Evolutionary conservation across 2,888 invertebrate species (phyloP).

Genomic region (Ernsta delagoae): DNA sequence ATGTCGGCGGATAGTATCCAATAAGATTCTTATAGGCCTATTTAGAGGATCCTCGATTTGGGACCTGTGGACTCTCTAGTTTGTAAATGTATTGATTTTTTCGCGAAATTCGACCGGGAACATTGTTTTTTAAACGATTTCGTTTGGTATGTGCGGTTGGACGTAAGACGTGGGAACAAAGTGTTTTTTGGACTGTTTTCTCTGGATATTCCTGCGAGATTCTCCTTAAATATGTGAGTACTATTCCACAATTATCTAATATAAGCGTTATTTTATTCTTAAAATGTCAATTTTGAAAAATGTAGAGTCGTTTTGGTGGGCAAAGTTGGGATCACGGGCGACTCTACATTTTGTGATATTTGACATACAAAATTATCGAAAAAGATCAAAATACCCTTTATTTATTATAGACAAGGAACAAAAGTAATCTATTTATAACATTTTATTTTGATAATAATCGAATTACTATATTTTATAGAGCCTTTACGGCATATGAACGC

Average conservation of each 20-base stretch:
- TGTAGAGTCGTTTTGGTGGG: slow-evolving; percentile 33
- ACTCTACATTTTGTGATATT: slow-evolving; percentile 4
- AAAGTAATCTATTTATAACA: slow-evolving; percentile 1
- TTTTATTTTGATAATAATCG: slow-evolving; percentile 23
- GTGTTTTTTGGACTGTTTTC: slow-evolving; percentile 33
- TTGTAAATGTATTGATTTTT: slow-evolving; percentile 57
- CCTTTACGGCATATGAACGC: neutral
- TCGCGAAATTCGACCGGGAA: slow-evolving; percentile 46
- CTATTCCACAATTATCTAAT: slow-evolving; percentile 44
- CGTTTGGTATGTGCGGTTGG: slow-evolving; percentile 58
- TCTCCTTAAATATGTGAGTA: slow-evolving; percentile 59
- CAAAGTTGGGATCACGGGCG: neutral
- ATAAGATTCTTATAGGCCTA: slow-evolving; percentile 84
- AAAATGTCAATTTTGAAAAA: slow-evolving; percentile 17
- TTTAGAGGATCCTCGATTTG: slow-evolving; percentile 57
- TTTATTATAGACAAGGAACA: slow-evolving; percentile 10
- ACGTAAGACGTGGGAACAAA: slow-evolving; percentile 37
- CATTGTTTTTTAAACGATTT: slow-evolving; percentile 54
- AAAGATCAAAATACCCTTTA: neutral
- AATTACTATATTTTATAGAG: slow-evolving; percentile 20
- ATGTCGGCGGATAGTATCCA: slow-evolving; percentile 56
- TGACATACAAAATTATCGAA: neutral
- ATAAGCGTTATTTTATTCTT: slow-evolving; percentile 31
- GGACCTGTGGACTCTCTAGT: slow-evolving; percentile 49
- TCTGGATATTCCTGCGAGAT: slow-evolving; percentile 51